phyloP scores from a whole-genome alignment of 2,797 vertebrate genomes.

The Lateolabrax maculatus region DNA sequence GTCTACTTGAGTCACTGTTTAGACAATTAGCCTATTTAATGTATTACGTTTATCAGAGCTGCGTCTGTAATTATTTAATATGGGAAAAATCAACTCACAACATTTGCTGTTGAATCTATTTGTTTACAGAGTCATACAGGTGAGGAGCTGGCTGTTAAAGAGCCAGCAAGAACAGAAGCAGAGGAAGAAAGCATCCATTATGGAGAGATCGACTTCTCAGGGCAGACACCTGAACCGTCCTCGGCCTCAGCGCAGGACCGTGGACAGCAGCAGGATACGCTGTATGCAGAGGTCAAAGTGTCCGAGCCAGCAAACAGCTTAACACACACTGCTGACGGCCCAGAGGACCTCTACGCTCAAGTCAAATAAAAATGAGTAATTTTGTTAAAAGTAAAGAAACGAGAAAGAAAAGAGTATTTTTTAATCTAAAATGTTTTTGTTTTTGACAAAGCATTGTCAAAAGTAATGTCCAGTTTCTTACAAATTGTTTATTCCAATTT shows the following conservation, averaged over 20 bases:
- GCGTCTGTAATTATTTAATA: too few species aligned
- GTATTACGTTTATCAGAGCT: too few species aligned
- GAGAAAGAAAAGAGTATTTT: too few species aligned
- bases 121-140: slow-evolving; percentile 20
- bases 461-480: too few species aligned
- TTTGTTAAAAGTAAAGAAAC: too few species aligned
- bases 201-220: slow-evolving; percentile 54
- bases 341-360: slow-evolving; percentile 44
- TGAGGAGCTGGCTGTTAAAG: background rate
- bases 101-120: background rate
- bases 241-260: background rate
- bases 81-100: background rate
- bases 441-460: too few species aligned
- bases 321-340: background rate
- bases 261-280: background rate
- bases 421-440: too few species aligned
- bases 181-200: slow-evolving; percentile 54
- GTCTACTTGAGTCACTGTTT: too few species aligned
- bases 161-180: background rate
- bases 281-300: slow-evolving; percentile 53
- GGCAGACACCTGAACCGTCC: background rate
- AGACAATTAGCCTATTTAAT: too few species aligned
- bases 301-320: background rate
- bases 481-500: too few species aligned
- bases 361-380: slow-evolving; percentile 28